These are phyloP conservation scores for Cacatua alba DNA, from an alignment of 2,113 vertebrate genomes.

Conservation along the genomic window DNA sequence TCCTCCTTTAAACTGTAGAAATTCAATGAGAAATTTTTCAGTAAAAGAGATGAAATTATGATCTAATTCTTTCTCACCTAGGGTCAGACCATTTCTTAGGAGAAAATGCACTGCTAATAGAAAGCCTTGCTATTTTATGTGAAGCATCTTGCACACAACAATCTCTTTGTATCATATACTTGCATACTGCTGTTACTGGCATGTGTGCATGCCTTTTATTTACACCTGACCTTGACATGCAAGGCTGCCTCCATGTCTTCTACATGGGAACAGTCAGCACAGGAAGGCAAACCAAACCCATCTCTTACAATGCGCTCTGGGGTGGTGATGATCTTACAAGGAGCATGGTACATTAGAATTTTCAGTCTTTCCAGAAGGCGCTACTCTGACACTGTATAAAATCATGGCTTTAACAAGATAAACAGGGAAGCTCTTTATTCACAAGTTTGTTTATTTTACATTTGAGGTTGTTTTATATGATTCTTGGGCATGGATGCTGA, in stretches of 20 bases:
- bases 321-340: background rate
- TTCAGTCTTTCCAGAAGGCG: background rate
- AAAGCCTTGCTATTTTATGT: background rate
- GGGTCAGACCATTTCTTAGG: background rate
- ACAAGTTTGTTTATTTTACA: background rate
- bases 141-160: background rate
- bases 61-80: background rate
- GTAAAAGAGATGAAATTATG: background rate
- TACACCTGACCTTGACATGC: background rate
- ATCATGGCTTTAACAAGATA: background rate
- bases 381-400: background rate
- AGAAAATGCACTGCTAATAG: background rate
- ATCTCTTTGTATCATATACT: background rate
- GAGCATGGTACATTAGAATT: background rate
- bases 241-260: background rate
- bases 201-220: background rate
- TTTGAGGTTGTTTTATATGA: background rate
- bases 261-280: background rate
- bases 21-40: background rate
- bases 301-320: background rate
- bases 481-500: background rate
- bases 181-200: background rate
- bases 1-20: background rate
- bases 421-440: background rate
- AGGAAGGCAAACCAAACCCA: background rate